Percentiles rank a stretch among this genome's conserved stretches.
Conservation (phyloP, 2,888 invertebrate genomes). For the Pilophorus perplexus region DNA sequence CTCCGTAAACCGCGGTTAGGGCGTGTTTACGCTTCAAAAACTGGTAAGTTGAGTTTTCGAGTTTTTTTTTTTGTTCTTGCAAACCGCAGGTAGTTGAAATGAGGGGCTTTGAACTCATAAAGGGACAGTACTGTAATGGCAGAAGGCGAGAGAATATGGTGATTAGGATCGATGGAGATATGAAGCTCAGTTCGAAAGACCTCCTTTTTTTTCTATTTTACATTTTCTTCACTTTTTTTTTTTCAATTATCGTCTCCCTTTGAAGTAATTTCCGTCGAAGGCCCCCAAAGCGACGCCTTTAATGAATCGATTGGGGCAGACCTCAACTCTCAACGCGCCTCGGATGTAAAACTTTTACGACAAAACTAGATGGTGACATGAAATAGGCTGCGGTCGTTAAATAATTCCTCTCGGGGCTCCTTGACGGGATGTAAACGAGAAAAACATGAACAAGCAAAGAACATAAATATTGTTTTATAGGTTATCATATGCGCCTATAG, state of each 20-base stretch:
- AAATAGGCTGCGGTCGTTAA: slow-evolving; percentile 21
- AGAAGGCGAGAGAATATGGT: too few relatives aligned
- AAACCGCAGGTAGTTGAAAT: background rate
- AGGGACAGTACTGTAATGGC: background rate
- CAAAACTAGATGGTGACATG: slow-evolving; percentile 25
- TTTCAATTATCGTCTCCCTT: background rate
- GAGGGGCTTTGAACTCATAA: slow-evolving; percentile 10
- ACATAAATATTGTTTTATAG: slow-evolving; percentile 35
- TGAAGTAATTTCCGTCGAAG: slow-evolving; percentile 11
- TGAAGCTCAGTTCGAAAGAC: too few relatives aligned
- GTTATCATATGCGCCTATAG: slow-evolving; percentile 30
- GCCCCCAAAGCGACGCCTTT: background rate
- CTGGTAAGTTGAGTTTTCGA: background rate
- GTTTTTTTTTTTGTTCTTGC: too few relatives aligned
- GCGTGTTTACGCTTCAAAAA: too few relatives aligned
- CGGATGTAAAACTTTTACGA: background rate
- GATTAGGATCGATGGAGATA: too few relatives aligned
- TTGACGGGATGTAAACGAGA: slow-evolving; percentile 31
- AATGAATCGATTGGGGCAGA: slow-evolving; percentile 22
- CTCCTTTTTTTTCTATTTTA: too few relatives aligned
- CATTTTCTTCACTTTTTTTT: too few relatives aligned
- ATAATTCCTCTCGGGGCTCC: slow-evolving; percentile 8
- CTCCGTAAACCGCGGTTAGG: too few relatives aligned
- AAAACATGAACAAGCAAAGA: slow-evolving; percentile 8
- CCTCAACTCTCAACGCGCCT: background rate